Conservation (phyloP, 2,888 invertebrate genomes). For the Andrena fulva region DNA sequence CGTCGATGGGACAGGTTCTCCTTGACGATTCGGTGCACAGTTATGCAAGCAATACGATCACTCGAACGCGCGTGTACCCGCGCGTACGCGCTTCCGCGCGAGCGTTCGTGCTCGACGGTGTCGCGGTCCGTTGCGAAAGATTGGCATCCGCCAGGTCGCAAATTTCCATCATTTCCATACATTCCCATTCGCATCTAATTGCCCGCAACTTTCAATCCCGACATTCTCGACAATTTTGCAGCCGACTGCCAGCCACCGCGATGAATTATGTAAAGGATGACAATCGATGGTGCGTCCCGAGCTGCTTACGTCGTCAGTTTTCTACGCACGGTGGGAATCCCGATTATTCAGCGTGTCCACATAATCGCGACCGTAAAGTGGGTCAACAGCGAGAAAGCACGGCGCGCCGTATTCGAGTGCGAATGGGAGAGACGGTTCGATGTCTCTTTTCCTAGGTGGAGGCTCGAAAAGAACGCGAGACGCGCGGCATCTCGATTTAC, state of each 20-base stretch:
- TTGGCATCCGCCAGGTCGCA: not conserved
- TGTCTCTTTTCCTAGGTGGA: conserved; percentile 4
- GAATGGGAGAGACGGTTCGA: not conserved
- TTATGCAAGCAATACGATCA: conserved; percentile 27
- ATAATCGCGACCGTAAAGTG: conserved; percentile 29
- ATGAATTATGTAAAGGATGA: conserved; percentile 13
- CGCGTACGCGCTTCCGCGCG: conserved; percentile 5
- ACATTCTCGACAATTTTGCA: not conserved
- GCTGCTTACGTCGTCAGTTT: not conserved
- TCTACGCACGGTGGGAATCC: conserved; percentile 21
- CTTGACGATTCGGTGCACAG: conserved; percentile 29
- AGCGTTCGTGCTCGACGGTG: not conserved
- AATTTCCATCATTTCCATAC: conserved; percentile 4
- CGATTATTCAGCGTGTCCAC: conserved; percentile 24
- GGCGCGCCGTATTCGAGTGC: not conserved
- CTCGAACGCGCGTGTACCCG: not conserved
- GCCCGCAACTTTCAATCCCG: conserved; percentile 11
- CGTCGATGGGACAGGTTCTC: not conserved
- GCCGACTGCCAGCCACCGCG: not conserved
- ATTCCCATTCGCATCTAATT: not conserved
- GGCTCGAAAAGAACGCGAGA: not conserved
- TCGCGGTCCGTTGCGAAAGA: conserved; percentile 3
- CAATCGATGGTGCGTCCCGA: not conserved
- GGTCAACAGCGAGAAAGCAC: conserved; percentile 32
- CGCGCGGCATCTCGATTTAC: conserved; percentile 35